Evolutionary conservation across 1,140 invertebrate species (phyloP), one percentile per base, ranked within the genome.

Genomic region (Anastrepha obliqua): DNA sequence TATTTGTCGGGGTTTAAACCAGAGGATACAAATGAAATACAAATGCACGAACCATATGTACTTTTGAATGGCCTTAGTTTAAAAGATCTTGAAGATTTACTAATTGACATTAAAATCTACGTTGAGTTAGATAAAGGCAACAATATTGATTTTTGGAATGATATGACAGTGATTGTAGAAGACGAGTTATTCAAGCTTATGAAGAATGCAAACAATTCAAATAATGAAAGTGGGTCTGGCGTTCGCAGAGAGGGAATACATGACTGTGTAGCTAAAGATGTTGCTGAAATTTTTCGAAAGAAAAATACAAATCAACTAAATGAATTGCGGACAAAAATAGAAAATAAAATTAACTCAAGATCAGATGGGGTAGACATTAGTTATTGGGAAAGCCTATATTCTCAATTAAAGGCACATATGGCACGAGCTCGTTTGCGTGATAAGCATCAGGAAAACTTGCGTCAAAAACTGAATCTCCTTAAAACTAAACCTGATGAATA

Each of bases 1-100:
- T 99, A 99, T 91, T 98, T 99, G 47, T 98, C 97, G 92, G 97
- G 97, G 0, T 97, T 98, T 91, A 97, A 98, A 90, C 96, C 98
- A 90, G 97, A 98, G 58, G 97, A 98, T 93, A 97, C 98, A 3
- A 97, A 99, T 44, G 98, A 99, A 94, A 98, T 99, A 97, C 98
- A 99, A 94, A 98, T 99, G 97, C 98, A 99, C 91, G 98, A 99
- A 93, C 99, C 99, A 0, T 99, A 99, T 90, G 98, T 97, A 0
- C 98, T 99, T 93, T 94, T 99, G 0, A 97, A 98, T 92, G 99
- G 98, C 2, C 94, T 99, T 47, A 96, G 97, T 6, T 96, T 98
- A 9, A 96, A 97, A 89, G 99, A 99, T 93, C 94, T 99, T n/a
- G 99, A 99, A 93, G 99, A 99, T 94, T 94, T 99, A 0, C 94